Conservation (phyloP, 2,113 vertebrate species). For the Thalassarche chlororhynchos region DNA sequence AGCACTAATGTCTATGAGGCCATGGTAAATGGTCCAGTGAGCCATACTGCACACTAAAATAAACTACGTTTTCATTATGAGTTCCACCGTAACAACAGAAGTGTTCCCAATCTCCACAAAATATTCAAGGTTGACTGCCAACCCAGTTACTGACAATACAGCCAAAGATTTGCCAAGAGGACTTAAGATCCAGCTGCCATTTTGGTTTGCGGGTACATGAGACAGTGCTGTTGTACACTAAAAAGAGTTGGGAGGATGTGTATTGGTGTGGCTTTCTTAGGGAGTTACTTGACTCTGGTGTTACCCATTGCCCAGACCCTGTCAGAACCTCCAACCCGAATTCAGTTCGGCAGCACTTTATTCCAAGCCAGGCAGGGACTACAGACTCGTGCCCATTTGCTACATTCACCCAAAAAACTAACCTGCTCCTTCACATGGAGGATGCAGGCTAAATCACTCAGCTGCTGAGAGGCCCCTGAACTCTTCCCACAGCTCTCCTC, state of each 20-base stretch:
- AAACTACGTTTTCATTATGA: background rate
- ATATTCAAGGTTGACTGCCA: background rate
- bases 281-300: background rate
- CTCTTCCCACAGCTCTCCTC: background rate
- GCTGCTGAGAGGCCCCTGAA: background rate
- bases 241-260: background rate
- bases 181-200: background rate
- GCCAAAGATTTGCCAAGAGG: background rate
- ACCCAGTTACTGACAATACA: background rate
- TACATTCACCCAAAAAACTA: background rate
- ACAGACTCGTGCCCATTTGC: rapidly evolving
- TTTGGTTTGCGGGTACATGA: background rate
- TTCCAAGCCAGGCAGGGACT: background rate
- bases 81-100: background rate
- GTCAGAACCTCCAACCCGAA: background rate
- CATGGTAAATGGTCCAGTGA: background rate
- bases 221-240: background rate
- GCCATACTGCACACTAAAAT: background rate
- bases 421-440: background rate
- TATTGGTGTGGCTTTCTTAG: background rate
- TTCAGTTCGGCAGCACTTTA: background rate
- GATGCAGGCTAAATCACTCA: background rate
- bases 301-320: too few relatives aligned
- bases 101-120: background rate
- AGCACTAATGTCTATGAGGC: background rate